Evolutionary conservation across 2,888 invertebrate species (phyloP).

Genomic region (Ellobium chinense): DNA sequence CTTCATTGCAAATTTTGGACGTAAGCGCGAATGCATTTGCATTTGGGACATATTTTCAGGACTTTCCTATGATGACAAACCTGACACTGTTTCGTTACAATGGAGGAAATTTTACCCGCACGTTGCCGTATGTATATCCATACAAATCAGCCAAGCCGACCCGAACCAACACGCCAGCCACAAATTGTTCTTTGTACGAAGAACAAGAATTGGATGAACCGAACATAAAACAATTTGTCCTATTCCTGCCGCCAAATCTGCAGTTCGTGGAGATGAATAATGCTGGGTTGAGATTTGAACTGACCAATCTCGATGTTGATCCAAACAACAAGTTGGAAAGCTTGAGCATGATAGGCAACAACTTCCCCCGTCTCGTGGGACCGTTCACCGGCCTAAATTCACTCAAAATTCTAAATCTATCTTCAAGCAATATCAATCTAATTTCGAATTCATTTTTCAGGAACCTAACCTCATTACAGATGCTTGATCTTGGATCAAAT

Average conservation of each 20-base stretch:
- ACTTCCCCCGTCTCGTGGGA: not conserved
- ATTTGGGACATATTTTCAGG: conserved; percentile 41
- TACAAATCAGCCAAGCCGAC: not conserved
- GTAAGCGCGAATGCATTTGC: conserved; percentile 32
- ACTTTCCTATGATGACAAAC: conserved; percentile 12
- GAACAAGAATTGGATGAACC: no score
- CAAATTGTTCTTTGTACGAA: not conserved
- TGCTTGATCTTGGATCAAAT: conserved; percentile 2
- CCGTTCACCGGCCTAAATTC: conserved; percentile 1
- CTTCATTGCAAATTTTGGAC: conserved; percentile 28
- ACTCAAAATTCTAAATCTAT: not conserved
- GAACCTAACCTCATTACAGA: not conserved
- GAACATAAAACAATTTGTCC: not conserved
- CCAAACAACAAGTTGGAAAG: not conserved
- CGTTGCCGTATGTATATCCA: not conserved
- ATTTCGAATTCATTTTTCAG: not conserved
- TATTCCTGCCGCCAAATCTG: conserved; percentile 7
- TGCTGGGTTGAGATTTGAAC: not conserved
- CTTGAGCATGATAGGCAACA: not conserved
- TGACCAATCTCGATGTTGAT: not conserved
- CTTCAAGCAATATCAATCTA: not conserved
- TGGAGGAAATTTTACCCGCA: not conserved
- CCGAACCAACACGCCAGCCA: rapidly evolving
- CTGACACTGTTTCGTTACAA: not conserved
- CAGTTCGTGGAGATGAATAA: not conserved